phyloP scores from a whole-genome alignment of 2,888 invertebrate genomes.

The Drosophila fulvimacula region DNA sequence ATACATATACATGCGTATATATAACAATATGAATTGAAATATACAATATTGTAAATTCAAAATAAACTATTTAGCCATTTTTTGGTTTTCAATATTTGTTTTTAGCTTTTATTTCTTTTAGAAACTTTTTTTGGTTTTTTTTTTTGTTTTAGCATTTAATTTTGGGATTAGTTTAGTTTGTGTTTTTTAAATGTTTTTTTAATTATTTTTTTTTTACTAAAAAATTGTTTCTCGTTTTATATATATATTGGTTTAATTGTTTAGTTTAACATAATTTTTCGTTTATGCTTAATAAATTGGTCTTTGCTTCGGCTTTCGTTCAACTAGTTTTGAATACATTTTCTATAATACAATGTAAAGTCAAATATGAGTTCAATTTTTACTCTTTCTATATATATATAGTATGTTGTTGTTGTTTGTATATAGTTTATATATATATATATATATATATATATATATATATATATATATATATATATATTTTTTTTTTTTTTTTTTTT shows the following conservation, averaged over 20 bases:
- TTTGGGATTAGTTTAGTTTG: constrained; percentile 46
- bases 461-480: constrained; percentile 14
- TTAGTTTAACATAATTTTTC: constrained; percentile 72
- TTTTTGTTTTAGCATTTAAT: constrained; percentile 35
- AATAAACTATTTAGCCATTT: constrained; percentile 69
- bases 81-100: constrained; percentile 23
- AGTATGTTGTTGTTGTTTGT: constrained; percentile 40
- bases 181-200: constrained; percentile 26
- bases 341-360: constrained; percentile 75
- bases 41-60: constrained; percentile 74
- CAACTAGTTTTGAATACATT: constrained; percentile 69
- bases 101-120: constrained; percentile 62
- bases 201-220: constrained; percentile 44
- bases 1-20: constrained; percentile 7
- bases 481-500: neutral
- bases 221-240: constrained; percentile 66
- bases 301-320: constrained; percentile 78
- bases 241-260: constrained; percentile 40
- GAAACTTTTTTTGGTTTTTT: constrained; percentile 47
- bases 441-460: constrained; percentile 3
- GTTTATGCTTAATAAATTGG: constrained; percentile 74
- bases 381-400: constrained; percentile 42
- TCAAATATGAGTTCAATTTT: constrained; percentile 65
- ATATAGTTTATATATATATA: constrained; percentile 32
- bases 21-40: constrained; percentile 75